Conservation (phyloP, 2,888 invertebrate species). For the Epinotia nisella region DNA sequence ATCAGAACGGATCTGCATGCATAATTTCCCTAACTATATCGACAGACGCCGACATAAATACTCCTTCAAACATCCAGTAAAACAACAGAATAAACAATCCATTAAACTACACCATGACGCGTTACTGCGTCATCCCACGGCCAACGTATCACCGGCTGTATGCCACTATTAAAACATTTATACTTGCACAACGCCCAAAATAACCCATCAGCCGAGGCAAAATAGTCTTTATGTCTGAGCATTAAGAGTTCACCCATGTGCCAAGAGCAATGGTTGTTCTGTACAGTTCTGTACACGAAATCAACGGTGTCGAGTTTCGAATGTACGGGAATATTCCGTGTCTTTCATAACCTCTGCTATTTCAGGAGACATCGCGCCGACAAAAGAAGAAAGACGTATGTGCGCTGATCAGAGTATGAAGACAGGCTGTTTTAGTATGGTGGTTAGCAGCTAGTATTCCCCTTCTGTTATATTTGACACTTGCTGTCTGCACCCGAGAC, state of each 20-base stretch:
- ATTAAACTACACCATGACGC: conserved; percentile 1
- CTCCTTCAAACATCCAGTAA: conserved; percentile 5
- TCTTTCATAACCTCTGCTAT: conserved; percentile 17
- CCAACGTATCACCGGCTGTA: not conserved
- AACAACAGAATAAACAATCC: not conserved
- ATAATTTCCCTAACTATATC: not conserved
- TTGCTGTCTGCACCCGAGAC: not conserved
- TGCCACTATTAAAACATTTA: conserved; percentile 7
- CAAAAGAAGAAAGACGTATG: not conserved
- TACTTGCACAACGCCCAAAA: not conserved
- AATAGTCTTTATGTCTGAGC: not conserved
- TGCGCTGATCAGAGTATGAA: not conserved
- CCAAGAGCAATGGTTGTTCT: not conserved
- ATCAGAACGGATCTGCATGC: not conserved
- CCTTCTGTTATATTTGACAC: not conserved
- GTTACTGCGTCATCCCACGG: not conserved
- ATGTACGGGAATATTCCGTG: conserved; percentile 10
- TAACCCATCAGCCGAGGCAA: not conserved
- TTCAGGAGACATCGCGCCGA: not conserved
- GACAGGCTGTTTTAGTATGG: not conserved
- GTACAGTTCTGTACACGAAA: not conserved
- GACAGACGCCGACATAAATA: not conserved
- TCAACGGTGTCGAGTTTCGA: conserved; percentile 8
- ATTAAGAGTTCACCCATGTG: not conserved
- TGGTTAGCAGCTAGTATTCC: not conserved